Conservation (phyloP, 2,888 invertebrate species). For the Dynastes grantii region DNA sequence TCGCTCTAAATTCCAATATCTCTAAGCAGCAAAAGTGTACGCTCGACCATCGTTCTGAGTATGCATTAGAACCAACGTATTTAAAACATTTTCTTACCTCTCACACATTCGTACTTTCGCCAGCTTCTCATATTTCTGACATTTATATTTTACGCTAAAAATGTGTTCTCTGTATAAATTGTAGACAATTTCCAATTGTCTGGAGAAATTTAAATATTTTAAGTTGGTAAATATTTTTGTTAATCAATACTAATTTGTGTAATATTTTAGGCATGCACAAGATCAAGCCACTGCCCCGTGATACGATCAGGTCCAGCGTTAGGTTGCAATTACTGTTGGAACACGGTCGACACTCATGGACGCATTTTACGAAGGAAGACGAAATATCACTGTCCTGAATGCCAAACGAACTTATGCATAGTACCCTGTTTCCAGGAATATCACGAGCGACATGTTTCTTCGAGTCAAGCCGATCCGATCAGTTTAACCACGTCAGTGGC, state of each 20-base stretch:
- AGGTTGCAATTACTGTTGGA: conserved; percentile 94
- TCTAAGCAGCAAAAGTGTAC: too few relatives aligned
- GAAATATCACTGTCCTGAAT: conserved; percentile 92
- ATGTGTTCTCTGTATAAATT: too few relatives aligned
- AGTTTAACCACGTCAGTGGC: conserved; percentile 65
- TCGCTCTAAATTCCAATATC: too few relatives aligned
- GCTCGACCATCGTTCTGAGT: too few relatives aligned
- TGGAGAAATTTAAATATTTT: too few relatives aligned
- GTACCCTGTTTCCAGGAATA: conserved; percentile 92
- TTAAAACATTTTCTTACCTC: too few relatives aligned
- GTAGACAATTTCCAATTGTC: too few relatives aligned
- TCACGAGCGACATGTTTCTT: conserved; percentile 76
- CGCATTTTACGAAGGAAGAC: conserved; percentile 88
- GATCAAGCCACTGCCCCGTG: conserved; percentile 88
- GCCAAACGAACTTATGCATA: conserved; percentile 90
- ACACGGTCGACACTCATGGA: conserved; percentile 88
- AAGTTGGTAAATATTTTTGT: too few relatives aligned
- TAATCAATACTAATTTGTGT: not conserved
- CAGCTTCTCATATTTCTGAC: too few relatives aligned
- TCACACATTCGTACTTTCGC: too few relatives aligned
- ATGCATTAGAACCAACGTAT: too few relatives aligned
- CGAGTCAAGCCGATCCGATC: conserved; percentile 65
- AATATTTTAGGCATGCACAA: conserved; percentile 68
- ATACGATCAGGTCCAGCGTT: conserved; percentile 88
- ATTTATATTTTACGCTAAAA: too few relatives aligned